Percentiles rank a stretch among this genome's conserved stretches.
phyloP scores from a whole-genome alignment of 2,888 invertebrate genomes.

The Ctenicera cuprea region DNA sequence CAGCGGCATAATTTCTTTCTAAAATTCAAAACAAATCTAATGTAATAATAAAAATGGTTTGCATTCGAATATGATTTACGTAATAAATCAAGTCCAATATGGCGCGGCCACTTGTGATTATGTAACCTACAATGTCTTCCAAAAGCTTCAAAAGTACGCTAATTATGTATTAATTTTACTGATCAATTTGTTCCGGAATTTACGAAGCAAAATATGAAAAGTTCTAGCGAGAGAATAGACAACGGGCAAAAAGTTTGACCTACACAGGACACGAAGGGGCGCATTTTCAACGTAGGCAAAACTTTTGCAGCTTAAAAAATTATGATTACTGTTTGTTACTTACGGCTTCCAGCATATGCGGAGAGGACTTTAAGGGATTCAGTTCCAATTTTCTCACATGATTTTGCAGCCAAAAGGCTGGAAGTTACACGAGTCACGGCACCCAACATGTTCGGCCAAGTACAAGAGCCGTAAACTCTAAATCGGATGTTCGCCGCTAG shows the following conservation, averaged over 20 bases:
- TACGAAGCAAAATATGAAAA: background rate
- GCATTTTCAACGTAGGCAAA: constrained; percentile 23
- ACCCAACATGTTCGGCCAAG: constrained; percentile 76
- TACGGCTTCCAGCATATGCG: constrained; percentile 69
- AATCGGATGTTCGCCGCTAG: constrained; percentile 52
- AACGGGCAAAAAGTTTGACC: constrained; percentile 9
- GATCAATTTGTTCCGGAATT: background rate
- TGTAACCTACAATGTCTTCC: constrained; percentile 53
- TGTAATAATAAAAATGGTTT: too few species aligned
- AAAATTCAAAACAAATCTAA: constrained; percentile 39
- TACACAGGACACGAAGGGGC: constrained; percentile 21
- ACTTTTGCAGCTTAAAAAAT: too few species aligned
- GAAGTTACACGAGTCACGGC: constrained; percentile 78
- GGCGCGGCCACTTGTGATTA: constrained; percentile 54
- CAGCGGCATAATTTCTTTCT: constrained; percentile 67
- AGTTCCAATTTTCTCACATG: constrained; percentile 76
- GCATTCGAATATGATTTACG: constrained; percentile 37
- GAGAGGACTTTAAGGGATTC: constrained; percentile 77
- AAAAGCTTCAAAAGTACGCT: constrained; percentile 29
- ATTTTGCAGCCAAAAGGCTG: constrained; percentile 78
- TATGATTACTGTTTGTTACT: constrained; percentile 61
- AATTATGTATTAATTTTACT: background rate
- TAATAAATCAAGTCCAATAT: constrained; percentile 51
- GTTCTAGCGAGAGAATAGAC: background rate
- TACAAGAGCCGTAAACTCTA: constrained; percentile 47